A percentile compares a stretch with the other conserved stretches of the same genome.
Evolutionary conservation across 2,797 vertebrate genomes (phyloP).

Genomic region (Simalia tracyae): DNA sequence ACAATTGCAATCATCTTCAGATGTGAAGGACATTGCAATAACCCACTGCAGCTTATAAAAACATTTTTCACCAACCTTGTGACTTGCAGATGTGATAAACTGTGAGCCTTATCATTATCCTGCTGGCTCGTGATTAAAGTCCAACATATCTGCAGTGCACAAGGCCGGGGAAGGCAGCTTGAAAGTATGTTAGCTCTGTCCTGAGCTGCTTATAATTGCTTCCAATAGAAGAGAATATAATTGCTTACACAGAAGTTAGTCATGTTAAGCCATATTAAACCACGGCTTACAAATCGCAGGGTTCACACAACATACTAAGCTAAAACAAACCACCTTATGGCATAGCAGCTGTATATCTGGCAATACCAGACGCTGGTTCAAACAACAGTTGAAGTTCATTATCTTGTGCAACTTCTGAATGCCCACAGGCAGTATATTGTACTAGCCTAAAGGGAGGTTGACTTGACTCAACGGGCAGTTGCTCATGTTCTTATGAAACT

Average conservation of each 20-base stretch:
- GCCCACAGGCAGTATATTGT: background rate
- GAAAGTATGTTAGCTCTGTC: background rate
- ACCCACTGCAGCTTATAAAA: background rate
- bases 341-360: background rate
- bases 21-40: background rate
- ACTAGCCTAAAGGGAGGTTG: background rate
- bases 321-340: background rate
- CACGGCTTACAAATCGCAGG: background rate
- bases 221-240: too few species aligned
- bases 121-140: background rate
- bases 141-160: background rate
- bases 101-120: background rate
- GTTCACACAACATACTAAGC: background rate
- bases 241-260: background rate
- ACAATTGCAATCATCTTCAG: too few species aligned
- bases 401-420: background rate
- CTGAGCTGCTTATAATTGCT: background rate
- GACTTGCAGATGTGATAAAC: background rate
- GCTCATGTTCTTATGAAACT: background rate
- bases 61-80: background rate
- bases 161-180: background rate
- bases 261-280: background rate
- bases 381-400: background rate
- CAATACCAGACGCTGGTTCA: background rate
- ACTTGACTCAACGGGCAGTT: background rate